Conservation (phyloP, 2,113 vertebrate genomes). For the Nycticryphes semicollaris region DNA sequence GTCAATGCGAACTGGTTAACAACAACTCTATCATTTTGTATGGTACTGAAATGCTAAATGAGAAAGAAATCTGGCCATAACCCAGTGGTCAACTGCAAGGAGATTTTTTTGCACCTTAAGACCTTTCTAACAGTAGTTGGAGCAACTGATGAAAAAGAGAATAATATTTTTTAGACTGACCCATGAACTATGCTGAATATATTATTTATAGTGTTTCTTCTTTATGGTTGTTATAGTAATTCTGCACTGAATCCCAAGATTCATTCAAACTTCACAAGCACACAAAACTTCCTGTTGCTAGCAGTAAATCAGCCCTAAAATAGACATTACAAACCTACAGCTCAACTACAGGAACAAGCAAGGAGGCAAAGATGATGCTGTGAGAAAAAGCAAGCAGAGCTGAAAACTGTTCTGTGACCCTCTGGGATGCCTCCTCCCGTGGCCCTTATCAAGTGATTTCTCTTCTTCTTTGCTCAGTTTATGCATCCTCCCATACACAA, state of each 20-base stretch:
- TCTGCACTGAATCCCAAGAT: background rate
- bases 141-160: background rate
- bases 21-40: background rate
- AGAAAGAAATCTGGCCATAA: background rate
- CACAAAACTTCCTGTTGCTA: background rate
- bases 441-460: background rate
- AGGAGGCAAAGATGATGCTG: background rate
- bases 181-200: background rate
- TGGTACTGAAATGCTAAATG: background rate
- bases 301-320: conserved; percentile 9
- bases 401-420: background rate
- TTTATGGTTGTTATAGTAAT: background rate
- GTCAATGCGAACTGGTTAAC: background rate
- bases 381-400: background rate
- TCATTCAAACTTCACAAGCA: background rate
- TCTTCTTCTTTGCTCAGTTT: background rate
- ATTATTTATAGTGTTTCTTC: conserved; percentile 1
- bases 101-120: background rate
- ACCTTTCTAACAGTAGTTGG: background rate
- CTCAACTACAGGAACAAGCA: background rate
- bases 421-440: background rate
- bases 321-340: background rate
- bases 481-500: background rate
- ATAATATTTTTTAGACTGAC: background rate
- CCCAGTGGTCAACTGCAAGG: background rate